These are phyloP conservation scores for Margarornis squamiger DNA, from an alignment of 2,797 vertebrate species.

Conservation along the genomic window DNA sequence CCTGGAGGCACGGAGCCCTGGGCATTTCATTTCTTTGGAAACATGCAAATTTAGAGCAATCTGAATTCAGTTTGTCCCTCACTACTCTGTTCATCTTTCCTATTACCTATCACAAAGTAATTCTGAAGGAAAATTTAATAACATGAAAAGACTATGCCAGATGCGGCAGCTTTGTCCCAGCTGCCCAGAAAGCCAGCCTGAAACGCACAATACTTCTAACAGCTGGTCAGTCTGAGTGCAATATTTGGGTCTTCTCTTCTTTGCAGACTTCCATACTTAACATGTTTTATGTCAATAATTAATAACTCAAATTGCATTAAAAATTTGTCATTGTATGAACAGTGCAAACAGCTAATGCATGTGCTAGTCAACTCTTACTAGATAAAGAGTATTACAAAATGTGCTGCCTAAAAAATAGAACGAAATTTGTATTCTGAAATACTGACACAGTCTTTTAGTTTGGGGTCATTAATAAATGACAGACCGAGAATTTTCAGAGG, in stretches of 20 bases:
- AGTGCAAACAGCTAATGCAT: not conserved
- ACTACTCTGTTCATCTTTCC: not conserved
- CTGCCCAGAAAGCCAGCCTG: not conserved
- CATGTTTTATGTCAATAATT: not conserved
- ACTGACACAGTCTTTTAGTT: not conserved
- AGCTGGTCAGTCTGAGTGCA: not conserved
- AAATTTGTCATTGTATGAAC: not conserved
- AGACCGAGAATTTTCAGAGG: not conserved
- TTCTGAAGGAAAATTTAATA: slow-evolving; percentile 5
- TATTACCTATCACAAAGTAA: not conserved
- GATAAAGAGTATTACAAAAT: not conserved
- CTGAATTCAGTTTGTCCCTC: not conserved
- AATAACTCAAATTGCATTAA: not conserved
- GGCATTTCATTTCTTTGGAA: not conserved
- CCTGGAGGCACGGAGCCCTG: not conserved
- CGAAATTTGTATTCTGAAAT: not conserved
- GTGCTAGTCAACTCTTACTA: not conserved
- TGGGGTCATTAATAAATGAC: not conserved
- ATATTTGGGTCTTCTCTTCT: not conserved
- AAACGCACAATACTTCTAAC: not conserved
- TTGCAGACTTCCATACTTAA: not conserved
- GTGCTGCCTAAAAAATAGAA: not conserved
- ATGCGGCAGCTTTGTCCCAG: not conserved
- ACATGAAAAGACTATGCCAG: not conserved
- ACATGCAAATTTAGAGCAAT: not conserved